Base-by-base conservation (phyloP, 2,888 invertebrate genomes). In the Ditula angustiorana region DNA sequence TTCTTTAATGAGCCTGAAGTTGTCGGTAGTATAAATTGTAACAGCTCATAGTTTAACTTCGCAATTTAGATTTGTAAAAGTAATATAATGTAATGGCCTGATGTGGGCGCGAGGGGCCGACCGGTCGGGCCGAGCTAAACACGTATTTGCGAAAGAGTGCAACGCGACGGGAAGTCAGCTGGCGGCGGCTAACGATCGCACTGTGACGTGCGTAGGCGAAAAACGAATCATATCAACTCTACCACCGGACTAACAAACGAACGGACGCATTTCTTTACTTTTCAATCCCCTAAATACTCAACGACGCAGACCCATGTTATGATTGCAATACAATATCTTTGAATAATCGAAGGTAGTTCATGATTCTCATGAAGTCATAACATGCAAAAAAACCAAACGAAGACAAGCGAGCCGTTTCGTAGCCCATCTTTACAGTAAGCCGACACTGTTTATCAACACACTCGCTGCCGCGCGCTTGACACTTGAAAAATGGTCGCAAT, bases 401-500 rank as follows among this genome's bases (percentile, higher is more conserved):
- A 69, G 74, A 73, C 69, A 75, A 74, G 67, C 78, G 74, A 75
- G 72, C 71, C 67, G 71, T 70, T 69, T 69, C 74, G 77, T 75
- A 77, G 78, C 74, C 76, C 76, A 81, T 80, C 80, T 76, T 78
- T 75, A 73, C 81, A 74, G 87, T 80, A 88, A 90, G 78, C 78
- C 77, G 87, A 90, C 86, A 90, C 89, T 91, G 88, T 91, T 90
- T 91, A 89, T 90, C 86, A 90, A 91, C 88, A 89, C 80, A 76
- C 74, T 72, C 74, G 79, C 74, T 76, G 75, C 69, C 77, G 73
- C 76, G 77, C 75, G 76, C 71, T 69, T 73, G 77, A 79, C 80
- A 84, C 82, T 81, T 78, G 75, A 80, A 83, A 82, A 79, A 76
- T 78, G 73, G 75, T 74, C 76, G 79, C 73, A 75, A 80, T 81